Evolutionary conservation across 2,113 vertebrate genomes (phyloP).

Genomic region (Sus scrofa): T2T-Sscrofa CM000812.6:41219001-41219500

Average conservation of each 20-base stretch:
- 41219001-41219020: conserved; percentile 43
- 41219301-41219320: conserved; percentile 5
- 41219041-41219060: conserved; percentile 76
- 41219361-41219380: neutral
- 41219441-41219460: neutral
- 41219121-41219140: conserved; percentile 74
- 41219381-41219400: neutral
- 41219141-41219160: conserved; percentile 66
- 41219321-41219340: conserved; percentile 42
- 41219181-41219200: neutral
- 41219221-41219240: conserved; percentile 25
- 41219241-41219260: conserved; percentile 45
- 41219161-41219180: conserved; percentile 66
- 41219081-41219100: conserved; percentile 70
- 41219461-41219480: neutral
- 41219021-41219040: conserved; percentile 56
- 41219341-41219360: neutral
- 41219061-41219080: conserved; percentile 73
- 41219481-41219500: neutral
- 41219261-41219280: conserved; percentile 29
- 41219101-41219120: conserved; percentile 65
- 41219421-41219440: neutral
- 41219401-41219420: neutral
- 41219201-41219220: conserved; percentile 23
- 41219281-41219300: neutral